Evolutionary conservation across 2,888 invertebrate species (phyloP), one percentile per base, ranked within the genome.

Genomic region (Hydropsyche betteni): DNA sequence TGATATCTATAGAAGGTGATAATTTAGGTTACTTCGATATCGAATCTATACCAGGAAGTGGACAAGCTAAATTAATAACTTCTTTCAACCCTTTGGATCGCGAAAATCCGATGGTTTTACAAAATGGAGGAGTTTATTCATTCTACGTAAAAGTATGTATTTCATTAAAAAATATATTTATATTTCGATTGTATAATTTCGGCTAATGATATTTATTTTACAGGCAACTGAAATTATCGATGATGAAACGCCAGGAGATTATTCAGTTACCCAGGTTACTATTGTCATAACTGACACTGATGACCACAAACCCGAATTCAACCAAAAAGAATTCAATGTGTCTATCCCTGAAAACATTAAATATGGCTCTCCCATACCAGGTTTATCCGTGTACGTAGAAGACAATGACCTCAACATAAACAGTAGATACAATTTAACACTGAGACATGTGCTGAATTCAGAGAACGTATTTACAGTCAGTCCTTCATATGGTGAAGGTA

Each of bases 201-300:
- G n/a, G 14, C 24, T 12, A 12, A 14, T 68, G 7, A 38, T 4
- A 69, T 71, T 5, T 77, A 79, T 78, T 71, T 69, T 75, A 74
- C 81, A 90, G 86, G 94, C 94, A 0, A 92, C 92, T 0, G 94
- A 94, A 83, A 81, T 93, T 69, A 91, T 92, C 51, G 91, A 93
- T 81, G 90, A 91, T 55, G 90, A 91, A 83, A 88, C 91, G 34
- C 91, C 92, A 5, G 90, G 90, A 0, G 93, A 93, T 80, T 89
- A 89, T 44, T 88, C 92, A 0, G 87, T 88, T 0, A 91, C 93
- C 1, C 88, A 91, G 52, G 87, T 94, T 0, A 94, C 94, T 0
- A 91, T 94, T 52, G 91, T 94, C 0, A 90, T 94, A 36, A 92
- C 92, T 0, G 94, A 95, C 81, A 90, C 91, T 0, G 94, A 94